Percentiles rank a stretch among this genome's conserved stretches.
Evolutionary conservation across 2,113 vertebrate species (phyloP).

Genomic region (Baryphthengus martii): DNA sequence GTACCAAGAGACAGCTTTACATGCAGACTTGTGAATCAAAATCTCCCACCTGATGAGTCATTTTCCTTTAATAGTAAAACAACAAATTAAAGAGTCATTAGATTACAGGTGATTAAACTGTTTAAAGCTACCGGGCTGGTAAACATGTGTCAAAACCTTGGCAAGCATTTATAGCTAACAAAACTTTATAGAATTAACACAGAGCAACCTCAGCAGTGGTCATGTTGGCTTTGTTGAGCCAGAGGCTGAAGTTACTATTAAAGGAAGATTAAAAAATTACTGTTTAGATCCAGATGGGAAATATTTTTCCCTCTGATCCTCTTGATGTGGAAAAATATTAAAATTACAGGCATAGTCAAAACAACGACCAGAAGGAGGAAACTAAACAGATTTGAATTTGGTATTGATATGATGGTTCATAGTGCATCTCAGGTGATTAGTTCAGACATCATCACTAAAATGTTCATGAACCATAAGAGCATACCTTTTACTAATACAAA

Average conservation of each 20-base stretch:
- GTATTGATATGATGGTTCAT: not conserved
- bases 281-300: not conserved
- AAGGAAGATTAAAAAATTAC: not conserved
- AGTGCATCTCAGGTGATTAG: not conserved
- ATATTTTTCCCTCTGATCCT: not conserved
- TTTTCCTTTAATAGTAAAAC: conserved; percentile 45
- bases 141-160: not conserved
- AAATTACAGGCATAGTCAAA: not conserved
- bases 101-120: conserved; percentile 18
- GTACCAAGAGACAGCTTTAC: conserved; percentile 23
- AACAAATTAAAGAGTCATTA: conserved; percentile 41
- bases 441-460: not conserved
- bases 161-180: not conserved
- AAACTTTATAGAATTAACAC: conserved; percentile 1
- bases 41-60: conserved; percentile 47
- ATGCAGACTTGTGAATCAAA: conserved; percentile 4
- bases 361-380: not conserved
- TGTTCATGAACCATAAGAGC: not conserved
- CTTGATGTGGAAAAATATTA: not conserved
- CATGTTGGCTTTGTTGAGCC: not conserved
- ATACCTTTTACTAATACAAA: not conserved
- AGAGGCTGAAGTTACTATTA: not conserved
- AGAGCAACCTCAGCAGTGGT: not conserved
- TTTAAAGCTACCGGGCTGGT: not conserved
- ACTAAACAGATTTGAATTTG: not conserved